Base-by-base conservation (phyloP, 2,797 vertebrate species). In the Vireo griseus region DNA sequence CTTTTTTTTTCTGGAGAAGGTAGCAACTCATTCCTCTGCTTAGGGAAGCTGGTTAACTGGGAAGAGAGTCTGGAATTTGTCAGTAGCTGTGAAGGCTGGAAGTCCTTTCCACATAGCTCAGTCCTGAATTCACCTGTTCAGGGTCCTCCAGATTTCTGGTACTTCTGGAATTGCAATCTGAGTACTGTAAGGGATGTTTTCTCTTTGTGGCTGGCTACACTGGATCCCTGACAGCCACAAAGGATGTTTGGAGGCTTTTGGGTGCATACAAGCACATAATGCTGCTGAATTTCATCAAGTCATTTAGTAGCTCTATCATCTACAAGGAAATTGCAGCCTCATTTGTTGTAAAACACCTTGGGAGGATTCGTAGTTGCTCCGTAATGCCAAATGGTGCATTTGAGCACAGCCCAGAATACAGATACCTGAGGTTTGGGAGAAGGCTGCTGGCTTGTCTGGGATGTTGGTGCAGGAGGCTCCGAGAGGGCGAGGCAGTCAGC, bases 341-440 rank as follows among this genome's bases (percentile, higher is more conserved):
- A 0, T 69, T 90, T 61, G 15, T 45, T 72, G 66, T 69, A 16
- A 29, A 69, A 55, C 25, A 7, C 15, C 24, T 67, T 6, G 1
- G 3, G 84, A 91, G 82, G 65, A 24, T 48, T 88, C 0, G 4
- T 65, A 68, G 82, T 68, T 89, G 5, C 42, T 71, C 13, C 1
- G 33, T 29, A 13, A 11, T 93, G 86, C 86, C 51, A 73, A 91
- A 37, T 88, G 81, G 75, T 85, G 90, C 85, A 59, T 92, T 78
- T 88, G 79, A 88, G 65, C 77, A 48, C 51, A 45, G 87, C 78
- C 51, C 0, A 3, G 90, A 86, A 85, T 85, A 51, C 86, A 84
- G 90, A 87, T 90, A 47, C 44, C 31, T 26, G 33, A 1, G 42
- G 39, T 40, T 66, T 63, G 76, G 63, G 50, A 76, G 24, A 35